Percentiles rank a stretch among this genome's conserved stretches.
Evolutionary conservation across 2,888 invertebrate species (phyloP).

Genomic region (Rhogogaster chlorosoma): DNA sequence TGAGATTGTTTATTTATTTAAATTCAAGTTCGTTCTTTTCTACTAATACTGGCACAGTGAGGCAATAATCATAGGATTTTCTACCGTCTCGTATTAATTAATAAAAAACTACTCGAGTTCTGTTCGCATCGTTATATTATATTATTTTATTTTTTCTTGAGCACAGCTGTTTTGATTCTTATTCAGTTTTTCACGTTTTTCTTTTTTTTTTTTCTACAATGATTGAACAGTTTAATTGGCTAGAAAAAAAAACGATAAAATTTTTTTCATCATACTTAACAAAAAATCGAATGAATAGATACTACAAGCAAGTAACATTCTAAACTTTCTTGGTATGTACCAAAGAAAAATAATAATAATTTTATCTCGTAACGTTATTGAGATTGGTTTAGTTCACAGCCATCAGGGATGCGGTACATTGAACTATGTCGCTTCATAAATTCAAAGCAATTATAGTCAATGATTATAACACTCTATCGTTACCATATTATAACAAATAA

Average conservation of each 20-base stretch:
- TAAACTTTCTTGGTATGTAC: not conserved
- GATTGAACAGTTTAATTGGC: constrained; percentile 23
- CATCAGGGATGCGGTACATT: constrained; percentile 66
- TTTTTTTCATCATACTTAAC: not conserved
- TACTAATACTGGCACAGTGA: constrained; percentile 74
- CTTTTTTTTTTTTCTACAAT: not conserved
- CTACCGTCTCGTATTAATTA: constrained; percentile 54
- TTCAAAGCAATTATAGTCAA: constrained; percentile 22
- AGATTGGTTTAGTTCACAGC: constrained; percentile 67
- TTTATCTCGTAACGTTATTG: constrained; percentile 34
- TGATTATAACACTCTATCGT: not conserved
- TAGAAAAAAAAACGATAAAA: not conserved
- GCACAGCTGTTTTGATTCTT: constrained; percentile 28
- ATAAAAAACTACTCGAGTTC: not conserved
- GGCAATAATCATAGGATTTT: constrained; percentile 74
- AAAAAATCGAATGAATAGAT: not conserved
- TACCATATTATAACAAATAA: not conserved
- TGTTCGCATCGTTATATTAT: not conserved
- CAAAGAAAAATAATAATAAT: not conserved
- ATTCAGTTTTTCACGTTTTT: constrained; percentile 42
- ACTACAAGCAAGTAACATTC: constrained; percentile 10
- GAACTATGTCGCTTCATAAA: constrained; percentile 55
- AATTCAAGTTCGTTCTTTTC: not conserved
- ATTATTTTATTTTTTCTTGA: not conserved
- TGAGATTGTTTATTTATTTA: not conserved